phyloP scores from a whole-genome alignment of 2,113 vertebrate genomes.

The Corapipo altera region DNA sequence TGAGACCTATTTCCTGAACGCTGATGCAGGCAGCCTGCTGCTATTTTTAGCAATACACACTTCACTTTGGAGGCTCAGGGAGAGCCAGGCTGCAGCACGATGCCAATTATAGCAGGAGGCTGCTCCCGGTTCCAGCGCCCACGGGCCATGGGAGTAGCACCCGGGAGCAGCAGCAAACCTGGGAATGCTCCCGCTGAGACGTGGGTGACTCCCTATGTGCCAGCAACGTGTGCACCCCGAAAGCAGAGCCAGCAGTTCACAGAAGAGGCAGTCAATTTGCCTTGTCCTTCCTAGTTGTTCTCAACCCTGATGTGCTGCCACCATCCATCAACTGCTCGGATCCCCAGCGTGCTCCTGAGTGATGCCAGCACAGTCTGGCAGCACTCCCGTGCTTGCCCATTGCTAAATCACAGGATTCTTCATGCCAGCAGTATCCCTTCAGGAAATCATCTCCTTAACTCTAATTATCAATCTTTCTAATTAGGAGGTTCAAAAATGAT shows the following conservation, averaged over 20 bases:
- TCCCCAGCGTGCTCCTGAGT: background rate
- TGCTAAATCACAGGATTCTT: background rate
- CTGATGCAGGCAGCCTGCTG: slow-evolving; percentile 54
- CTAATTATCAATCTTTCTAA: slow-evolving; percentile 32
- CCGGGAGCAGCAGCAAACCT: background rate
- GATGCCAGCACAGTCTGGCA: background rate
- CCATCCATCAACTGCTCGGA: background rate
- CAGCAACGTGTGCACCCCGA: background rate
- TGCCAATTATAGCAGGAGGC: background rate
- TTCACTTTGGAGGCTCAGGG: slow-evolving; percentile 33
- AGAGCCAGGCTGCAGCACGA: slow-evolving; percentile 9
- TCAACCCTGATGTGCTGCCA: background rate
- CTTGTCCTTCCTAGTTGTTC: background rate
- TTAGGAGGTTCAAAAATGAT: background rate
- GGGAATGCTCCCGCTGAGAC: background rate
- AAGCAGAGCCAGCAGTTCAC: background rate
- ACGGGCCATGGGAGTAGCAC: background rate
- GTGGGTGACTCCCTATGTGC: background rate
- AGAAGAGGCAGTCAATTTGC: background rate
- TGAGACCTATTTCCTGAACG: slow-evolving; percentile 35
- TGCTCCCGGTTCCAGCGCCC: background rate
- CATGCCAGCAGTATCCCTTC: background rate
- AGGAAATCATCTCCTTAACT: background rate
- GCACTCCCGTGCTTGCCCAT: fast-evolving
- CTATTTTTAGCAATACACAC: slow-evolving; percentile 60